Conservation (phyloP, 2,888 invertebrate species). For the Smittia sp. region DNA sequence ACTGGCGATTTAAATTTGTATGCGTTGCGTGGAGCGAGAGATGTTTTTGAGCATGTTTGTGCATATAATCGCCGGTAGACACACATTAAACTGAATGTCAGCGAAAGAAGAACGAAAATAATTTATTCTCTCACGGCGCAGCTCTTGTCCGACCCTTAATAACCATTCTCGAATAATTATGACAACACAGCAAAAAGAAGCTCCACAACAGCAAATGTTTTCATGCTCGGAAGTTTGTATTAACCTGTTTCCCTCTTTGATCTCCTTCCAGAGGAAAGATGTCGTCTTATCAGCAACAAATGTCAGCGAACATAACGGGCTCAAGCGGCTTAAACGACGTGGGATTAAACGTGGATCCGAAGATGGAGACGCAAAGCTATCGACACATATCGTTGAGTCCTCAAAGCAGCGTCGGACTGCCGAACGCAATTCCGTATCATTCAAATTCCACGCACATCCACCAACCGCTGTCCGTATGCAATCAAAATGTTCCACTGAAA, state of each 20-base stretch:
- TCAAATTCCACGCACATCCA: constrained; percentile 28
- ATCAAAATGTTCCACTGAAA: constrained; percentile 16
- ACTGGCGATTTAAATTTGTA: constrained; percentile 25
- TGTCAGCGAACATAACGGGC: neutral
- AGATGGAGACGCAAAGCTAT: neutral
- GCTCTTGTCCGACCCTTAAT: constrained; percentile 30
- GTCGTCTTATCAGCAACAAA: constrained; percentile 31
- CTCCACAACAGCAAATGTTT: constrained; percentile 11
- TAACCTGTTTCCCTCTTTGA: constrained; percentile 23
- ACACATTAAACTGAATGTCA: constrained; percentile 41
- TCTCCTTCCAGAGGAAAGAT: constrained; percentile 20
- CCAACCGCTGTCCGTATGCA: neutral
- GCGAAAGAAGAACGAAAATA: constrained; percentile 29
- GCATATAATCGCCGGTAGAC: constrained; percentile 41
- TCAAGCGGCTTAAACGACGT: neutral
- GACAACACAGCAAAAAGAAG: constrained; percentile 16
- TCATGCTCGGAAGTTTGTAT: constrained; percentile 25
- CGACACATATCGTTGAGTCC: constrained; percentile 24
- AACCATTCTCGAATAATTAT: constrained; percentile 36
- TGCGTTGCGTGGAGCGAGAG: constrained; percentile 25
- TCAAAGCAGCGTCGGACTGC: constrained; percentile 29
- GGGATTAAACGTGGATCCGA: neutral
- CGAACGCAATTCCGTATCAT: constrained; percentile 26
- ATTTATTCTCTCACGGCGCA: constrained; percentile 41
- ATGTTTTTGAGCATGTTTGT: constrained; percentile 36